Percentiles rank a stretch among this genome's conserved stretches.
Evolutionary conservation across 1,140 invertebrate genomes (phyloP).

Genomic region (Brachystomella parvula): DNA sequence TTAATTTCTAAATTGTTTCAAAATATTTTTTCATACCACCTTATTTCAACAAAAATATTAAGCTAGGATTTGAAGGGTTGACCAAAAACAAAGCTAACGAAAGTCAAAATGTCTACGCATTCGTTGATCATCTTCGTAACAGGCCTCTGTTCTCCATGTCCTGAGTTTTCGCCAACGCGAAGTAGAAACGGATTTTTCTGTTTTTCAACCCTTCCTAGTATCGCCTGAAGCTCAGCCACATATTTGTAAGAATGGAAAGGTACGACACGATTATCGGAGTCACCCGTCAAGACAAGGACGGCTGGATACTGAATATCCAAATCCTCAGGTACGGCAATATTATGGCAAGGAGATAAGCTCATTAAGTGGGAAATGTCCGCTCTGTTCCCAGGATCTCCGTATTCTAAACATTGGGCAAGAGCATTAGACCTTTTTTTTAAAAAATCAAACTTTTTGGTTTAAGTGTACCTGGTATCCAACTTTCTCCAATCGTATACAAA

Average conservation of each 20-base stretch:
- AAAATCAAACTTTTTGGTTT: no score
- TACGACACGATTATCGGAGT: slow-evolving; percentile 60
- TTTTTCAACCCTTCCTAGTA: slow-evolving; percentile 46
- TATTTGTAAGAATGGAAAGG: slow-evolving; percentile 92
- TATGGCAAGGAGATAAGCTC: slow-evolving; percentile 93
- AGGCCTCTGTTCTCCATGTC: slow-evolving; percentile 82
- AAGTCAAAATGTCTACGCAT: not conserved
- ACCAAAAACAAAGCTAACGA: not conserved
- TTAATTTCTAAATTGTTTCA: no score
- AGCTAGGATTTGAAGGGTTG: not conserved
- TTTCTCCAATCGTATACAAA: slow-evolving; percentile 95
- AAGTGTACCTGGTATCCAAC: slow-evolving; percentile 86
- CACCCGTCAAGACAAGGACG: slow-evolving; percentile 75
- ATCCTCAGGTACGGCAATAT: slow-evolving; percentile 59
- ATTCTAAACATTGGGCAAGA: no score
- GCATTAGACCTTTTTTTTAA: no score
- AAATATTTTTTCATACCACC: no score
- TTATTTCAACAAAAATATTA: no score
- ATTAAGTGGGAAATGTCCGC: slow-evolving; percentile 79
- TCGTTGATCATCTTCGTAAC: not conserved
- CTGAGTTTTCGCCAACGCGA: slow-evolving; percentile 84
- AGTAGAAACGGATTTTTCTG: slow-evolving; percentile 83
- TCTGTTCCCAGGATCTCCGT: slow-evolving; percentile 81
- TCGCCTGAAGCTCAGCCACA: slow-evolving; percentile 80
- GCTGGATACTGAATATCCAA: slow-evolving; percentile 71